Evolutionary conservation across 2,113 vertebrate species (phyloP).

Genomic region (Mixornis gularis): DNA sequence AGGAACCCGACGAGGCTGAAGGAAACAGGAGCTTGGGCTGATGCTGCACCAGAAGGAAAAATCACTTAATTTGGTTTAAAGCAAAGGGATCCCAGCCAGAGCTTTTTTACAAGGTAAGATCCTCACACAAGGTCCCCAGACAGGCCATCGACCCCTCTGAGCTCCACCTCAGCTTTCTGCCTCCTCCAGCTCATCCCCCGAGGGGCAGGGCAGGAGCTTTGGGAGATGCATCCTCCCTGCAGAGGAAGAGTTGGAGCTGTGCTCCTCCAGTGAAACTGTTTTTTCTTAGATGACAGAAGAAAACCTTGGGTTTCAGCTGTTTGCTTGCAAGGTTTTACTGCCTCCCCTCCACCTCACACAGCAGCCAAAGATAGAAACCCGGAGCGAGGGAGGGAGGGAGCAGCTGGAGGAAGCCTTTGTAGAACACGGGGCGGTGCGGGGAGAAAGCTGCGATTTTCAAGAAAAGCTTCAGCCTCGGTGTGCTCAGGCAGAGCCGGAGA

Average conservation of each 20-base stretch:
- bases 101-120: background rate
- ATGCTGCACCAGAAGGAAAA: background rate
- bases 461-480: background rate
- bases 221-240: background rate
- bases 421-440: background rate
- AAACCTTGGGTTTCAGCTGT: background rate
- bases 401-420: background rate
- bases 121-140: background rate
- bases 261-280: background rate
- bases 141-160: background rate
- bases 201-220: background rate
- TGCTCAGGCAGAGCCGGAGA: background rate
- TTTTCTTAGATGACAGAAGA: background rate
- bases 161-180: background rate
- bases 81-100: background rate
- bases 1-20: background rate
- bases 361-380: background rate
- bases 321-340: background rate
- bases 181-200: background rate
- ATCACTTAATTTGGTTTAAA: background rate
- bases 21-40: background rate
- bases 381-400: background rate
- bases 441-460: background rate
- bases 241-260: background rate
- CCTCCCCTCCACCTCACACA: background rate